Conservation (phyloP, 2,888 invertebrate species). For the Arctia plantaginis region DNA sequence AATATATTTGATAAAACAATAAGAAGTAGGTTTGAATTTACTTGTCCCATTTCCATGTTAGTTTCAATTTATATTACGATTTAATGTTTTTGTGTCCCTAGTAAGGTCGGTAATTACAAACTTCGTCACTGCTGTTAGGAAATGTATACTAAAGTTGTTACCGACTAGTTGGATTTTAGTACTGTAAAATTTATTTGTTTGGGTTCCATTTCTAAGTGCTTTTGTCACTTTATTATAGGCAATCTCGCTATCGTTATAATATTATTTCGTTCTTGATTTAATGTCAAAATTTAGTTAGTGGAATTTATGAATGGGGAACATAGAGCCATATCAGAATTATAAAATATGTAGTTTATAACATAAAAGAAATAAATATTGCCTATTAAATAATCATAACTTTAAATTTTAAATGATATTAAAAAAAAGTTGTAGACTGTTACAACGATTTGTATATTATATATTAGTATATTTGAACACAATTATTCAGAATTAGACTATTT, state of each 20-base stretch:
- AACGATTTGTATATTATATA: background rate
- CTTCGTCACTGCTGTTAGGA: background rate
- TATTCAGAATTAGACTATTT: background rate
- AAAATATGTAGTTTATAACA: background rate
- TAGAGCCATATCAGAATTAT: background rate
- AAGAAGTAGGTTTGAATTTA: background rate
- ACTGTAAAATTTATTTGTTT: slow-evolving; percentile 52
- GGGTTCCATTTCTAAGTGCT: slow-evolving; percentile 29
- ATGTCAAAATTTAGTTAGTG: background rate
- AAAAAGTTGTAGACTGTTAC: background rate
- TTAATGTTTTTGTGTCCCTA: background rate
- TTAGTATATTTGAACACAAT: too few species aligned
- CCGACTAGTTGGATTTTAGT: slow-evolving; percentile 52
- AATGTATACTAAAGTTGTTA: slow-evolving; percentile 53
- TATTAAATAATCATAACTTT: too few species aligned
- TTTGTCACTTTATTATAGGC: slow-evolving; percentile 28
- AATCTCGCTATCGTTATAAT: slow-evolving; percentile 21
- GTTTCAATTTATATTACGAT: background rate
- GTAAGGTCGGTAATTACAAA: background rate
- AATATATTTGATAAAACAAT: background rate
- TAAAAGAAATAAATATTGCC: background rate
- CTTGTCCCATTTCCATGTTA: background rate
- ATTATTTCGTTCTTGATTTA: slow-evolving; percentile 14
- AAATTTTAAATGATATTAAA: too few species aligned
- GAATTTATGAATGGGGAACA: background rate